Conservation (phyloP, 2,888 invertebrate genomes). For the Sphecodes monilicornis region DNA sequence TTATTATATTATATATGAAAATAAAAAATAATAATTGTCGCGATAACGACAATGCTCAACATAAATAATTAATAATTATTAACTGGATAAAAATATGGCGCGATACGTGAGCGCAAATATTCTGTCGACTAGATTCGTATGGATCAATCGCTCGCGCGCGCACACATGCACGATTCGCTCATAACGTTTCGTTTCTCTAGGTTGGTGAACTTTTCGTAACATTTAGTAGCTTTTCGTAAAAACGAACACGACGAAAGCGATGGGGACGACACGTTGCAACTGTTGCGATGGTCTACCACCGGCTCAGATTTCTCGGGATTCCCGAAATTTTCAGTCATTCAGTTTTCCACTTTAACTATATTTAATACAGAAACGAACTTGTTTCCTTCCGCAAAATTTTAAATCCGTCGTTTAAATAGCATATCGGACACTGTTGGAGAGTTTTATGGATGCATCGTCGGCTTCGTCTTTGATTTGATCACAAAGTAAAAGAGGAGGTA, state of each 20-base stretch:
- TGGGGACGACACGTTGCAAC: background rate
- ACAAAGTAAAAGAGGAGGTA: conserved; percentile 25
- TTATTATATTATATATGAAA: conserved; percentile 35
- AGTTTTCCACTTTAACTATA: background rate
- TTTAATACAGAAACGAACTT: background rate
- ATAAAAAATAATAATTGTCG: conserved; percentile 64
- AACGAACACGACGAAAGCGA: background rate
- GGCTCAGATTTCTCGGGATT: background rate
- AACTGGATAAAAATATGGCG: conserved; percentile 68
- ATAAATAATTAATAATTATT: conserved; percentile 70
- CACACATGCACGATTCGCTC: conserved; percentile 60
- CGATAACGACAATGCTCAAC: conserved; percentile 63
- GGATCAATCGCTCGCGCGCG: conserved; percentile 67
- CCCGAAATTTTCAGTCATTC: background rate
- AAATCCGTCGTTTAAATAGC: background rate
- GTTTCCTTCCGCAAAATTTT: background rate
- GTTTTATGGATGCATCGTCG: background rate
- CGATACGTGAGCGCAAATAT: conserved; percentile 77
- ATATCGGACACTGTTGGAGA: background rate
- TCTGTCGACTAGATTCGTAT: conserved; percentile 84
- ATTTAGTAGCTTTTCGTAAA: background rate
- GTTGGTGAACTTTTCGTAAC: background rate
- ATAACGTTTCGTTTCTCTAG: conserved; percentile 42
- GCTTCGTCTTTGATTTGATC: background rate
- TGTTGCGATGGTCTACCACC: background rate